These are phyloP conservation scores for Eupristina koningsbergeri DNA, from an alignment of 1,140 invertebrate genomes.

Conservation along the genomic window DNA sequence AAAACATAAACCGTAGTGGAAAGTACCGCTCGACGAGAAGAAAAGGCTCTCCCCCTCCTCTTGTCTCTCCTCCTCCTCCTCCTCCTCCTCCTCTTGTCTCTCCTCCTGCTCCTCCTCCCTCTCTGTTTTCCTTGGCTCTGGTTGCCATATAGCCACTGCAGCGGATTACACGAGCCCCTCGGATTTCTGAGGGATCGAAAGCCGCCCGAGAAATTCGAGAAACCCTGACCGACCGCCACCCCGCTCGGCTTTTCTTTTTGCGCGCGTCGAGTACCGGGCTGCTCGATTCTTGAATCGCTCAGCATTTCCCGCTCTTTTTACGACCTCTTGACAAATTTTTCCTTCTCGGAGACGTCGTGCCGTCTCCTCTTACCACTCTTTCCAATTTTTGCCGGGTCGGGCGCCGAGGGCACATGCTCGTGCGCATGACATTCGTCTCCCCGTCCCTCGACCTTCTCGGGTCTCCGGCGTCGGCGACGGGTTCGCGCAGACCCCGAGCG, in stretches of 20 bases:
- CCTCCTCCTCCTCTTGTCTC: not conserved
- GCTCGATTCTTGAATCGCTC: not conserved
- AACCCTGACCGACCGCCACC: not conserved
- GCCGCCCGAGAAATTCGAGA: slow-evolving; percentile 23
- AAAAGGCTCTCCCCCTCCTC: not conserved
- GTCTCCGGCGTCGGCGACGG: not conserved
- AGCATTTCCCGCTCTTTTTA: not conserved
- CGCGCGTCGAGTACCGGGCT: not conserved
- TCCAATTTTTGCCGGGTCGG: not conserved
- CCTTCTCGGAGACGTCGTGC: not conserved
- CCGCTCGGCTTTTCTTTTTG: not conserved
- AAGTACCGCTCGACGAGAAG: slow-evolving; percentile 39
- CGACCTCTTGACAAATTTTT: not conserved
- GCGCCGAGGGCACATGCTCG: not conserved
- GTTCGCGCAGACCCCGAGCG: not conserved
- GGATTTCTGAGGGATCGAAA: slow-evolving; percentile 31
- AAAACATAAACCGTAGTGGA: slow-evolving; percentile 44
- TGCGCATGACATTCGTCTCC: not conserved
- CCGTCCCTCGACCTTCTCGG: not conserved
- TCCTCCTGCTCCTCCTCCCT: too few species aligned
- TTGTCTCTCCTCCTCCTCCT: not conserved
- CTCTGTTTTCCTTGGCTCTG: not conserved
- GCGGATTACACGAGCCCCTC: slow-evolving; percentile 12
- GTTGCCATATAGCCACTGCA: not conserved
- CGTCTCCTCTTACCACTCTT: not conserved